Evolutionary conservation across 2,797 vertebrate genomes (phyloP).

Genomic region (Cuniculus paca): DNA sequence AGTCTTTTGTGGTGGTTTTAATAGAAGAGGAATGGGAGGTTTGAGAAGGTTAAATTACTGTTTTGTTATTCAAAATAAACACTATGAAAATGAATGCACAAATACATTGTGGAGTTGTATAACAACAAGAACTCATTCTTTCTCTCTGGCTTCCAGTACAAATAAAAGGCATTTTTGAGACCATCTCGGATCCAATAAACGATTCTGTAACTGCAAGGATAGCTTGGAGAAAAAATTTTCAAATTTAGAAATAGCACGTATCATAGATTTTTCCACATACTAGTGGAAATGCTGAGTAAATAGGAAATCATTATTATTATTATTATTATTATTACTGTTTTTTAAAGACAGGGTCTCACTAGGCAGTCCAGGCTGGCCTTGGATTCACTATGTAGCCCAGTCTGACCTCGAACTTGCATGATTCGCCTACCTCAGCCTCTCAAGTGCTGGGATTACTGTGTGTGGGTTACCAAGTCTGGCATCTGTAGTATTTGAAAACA

Average conservation of each 20-base stretch:
- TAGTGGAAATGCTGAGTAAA: not conserved
- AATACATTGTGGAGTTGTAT: not conserved
- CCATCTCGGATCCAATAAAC: not conserved
- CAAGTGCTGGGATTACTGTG: no score
- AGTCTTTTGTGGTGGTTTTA: not conserved
- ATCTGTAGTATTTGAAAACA: not conserved
- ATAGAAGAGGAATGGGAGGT: not conserved
- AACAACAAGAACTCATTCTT: not conserved
- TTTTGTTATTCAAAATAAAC: not conserved
- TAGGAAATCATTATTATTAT: not conserved
- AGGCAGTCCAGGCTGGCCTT: no score
- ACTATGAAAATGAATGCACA: not conserved
- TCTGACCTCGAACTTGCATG: no score
- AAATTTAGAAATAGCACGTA: not conserved
- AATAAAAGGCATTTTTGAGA: not conserved
- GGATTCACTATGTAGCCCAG: no score
- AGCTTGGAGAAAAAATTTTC: not conserved
- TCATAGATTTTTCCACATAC: not conserved
- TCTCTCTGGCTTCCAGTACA: not conserved
- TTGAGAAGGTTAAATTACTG: conserved; percentile 5
- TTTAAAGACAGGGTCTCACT: no score
- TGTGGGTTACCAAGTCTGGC: no score
- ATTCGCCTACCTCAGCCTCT: no score
- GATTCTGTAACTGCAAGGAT: not conserved
- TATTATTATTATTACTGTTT: no score